Conservation (phyloP, 2,888 invertebrate genomes). For the Scrobipalpa atriplicella region DNA sequence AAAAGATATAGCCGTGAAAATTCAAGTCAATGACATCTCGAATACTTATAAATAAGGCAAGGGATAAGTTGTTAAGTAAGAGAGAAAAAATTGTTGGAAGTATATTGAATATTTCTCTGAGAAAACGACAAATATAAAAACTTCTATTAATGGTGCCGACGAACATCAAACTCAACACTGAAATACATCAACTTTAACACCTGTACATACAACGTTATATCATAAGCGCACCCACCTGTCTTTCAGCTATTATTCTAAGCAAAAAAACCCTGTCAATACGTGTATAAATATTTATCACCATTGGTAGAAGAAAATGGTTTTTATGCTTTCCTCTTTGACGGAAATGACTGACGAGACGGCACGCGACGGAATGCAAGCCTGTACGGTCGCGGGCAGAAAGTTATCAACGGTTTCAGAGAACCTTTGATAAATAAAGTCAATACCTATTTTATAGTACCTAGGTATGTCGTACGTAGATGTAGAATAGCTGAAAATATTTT, state of each 20-base stretch:
- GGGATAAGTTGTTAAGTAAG: no score
- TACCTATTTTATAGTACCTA: no score
- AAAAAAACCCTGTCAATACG: background rate
- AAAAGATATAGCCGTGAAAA: background rate
- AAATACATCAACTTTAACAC: background rate
- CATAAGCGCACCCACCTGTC: constrained; percentile 1
- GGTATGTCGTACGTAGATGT: no score
- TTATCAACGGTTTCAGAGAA: background rate
- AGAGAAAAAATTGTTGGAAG: no score
- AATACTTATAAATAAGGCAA: no score
- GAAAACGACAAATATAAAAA: background rate
- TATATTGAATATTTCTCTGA: no score
- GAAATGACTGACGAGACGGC: constrained; percentile 15
- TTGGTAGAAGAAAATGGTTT: background rate
- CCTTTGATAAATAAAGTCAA: no score
- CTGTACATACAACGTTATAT: background rate
- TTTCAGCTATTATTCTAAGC: background rate
- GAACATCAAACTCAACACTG: background rate
- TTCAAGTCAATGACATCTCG: no score
- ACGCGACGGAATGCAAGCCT: constrained; percentile 22
- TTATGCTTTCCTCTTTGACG: constrained; percentile 18
- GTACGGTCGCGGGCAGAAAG: background rate
- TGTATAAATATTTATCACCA: background rate
- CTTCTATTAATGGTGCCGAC: background rate
- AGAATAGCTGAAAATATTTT: no score